phyloP scores from a whole-genome alignment of 2,113 vertebrate species.

The Semicossyphus pulcher region DNA sequence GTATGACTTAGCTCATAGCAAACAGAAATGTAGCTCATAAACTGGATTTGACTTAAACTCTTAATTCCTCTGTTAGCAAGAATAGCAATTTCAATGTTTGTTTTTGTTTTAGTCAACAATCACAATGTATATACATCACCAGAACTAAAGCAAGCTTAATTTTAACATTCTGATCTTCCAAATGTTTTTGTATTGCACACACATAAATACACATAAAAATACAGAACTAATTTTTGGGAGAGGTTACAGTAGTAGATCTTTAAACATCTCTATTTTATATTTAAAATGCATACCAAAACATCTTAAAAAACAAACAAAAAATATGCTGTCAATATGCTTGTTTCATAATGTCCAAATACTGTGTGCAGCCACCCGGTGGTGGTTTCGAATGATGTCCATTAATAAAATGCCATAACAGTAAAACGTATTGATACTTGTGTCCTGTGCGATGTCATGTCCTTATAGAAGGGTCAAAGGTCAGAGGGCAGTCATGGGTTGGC shows the following conservation, averaged over 20 bases:
- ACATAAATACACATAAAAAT: slow-evolving; percentile 83
- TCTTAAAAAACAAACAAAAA: slow-evolving; percentile 79
- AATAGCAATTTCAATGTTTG: slow-evolving; percentile 77
- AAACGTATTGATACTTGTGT: slow-evolving; percentile 80
- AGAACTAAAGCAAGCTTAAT: slow-evolving; percentile 84
- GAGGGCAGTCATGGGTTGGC: slow-evolving; percentile 70
- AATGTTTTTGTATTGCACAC: slow-evolving; percentile 80
- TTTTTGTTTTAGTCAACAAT: slow-evolving; percentile 78
- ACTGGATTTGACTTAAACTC: slow-evolving; percentile 75
- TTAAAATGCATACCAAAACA: slow-evolving; percentile 87
- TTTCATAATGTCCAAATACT: slow-evolving; percentile 79
- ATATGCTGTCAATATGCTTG: slow-evolving; percentile 75
- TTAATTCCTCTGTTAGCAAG: slow-evolving; percentile 77
- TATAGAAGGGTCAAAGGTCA: slow-evolving; percentile 66
- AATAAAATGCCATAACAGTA: slow-evolving; percentile 79
- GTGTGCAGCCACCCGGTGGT: slow-evolving; percentile 75
- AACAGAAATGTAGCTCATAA: slow-evolving; percentile 82
- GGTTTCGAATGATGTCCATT: slow-evolving; percentile 75
- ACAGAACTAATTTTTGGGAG: slow-evolving; percentile 76
- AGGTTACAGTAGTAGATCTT: slow-evolving; percentile 78
- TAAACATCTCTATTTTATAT: slow-evolving; percentile 82
- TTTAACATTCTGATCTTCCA: slow-evolving; percentile 82
- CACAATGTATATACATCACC: slow-evolving; percentile 84
- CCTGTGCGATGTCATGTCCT: slow-evolving; percentile 77
- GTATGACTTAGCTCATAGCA: slow-evolving; percentile 82